phyloP scores from a whole-genome alignment of 2,113 vertebrate species.

The Labeo catla region DNA sequence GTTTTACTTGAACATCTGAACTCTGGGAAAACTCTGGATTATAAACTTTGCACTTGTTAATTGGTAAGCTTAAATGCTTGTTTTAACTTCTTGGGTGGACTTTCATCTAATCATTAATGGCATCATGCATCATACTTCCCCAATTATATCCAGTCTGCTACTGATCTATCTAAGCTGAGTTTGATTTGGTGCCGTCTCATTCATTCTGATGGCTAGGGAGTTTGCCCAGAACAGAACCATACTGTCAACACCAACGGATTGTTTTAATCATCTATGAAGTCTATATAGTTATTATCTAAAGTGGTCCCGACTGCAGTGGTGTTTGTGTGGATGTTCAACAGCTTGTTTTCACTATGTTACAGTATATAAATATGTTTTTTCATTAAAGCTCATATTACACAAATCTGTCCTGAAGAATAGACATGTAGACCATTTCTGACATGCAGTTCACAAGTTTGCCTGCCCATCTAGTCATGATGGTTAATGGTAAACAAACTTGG shows the following conservation, averaged over 20 bases:
- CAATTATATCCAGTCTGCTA: background rate
- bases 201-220: background rate
- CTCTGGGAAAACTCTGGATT: background rate
- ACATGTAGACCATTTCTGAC: background rate
- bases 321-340: background rate
- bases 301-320: background rate
- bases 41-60: background rate
- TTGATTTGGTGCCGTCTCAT: background rate
- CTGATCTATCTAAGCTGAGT: background rate
- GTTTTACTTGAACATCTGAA: background rate
- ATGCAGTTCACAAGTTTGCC: background rate
- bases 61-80: background rate
- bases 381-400: background rate
- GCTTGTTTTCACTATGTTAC: background rate
- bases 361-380: background rate
- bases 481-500: too few species aligned
- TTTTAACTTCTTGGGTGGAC: too few species aligned
- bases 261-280: background rate
- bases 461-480: too few species aligned
- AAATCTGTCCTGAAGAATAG: background rate
- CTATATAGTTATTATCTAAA: background rate
- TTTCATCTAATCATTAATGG: too few species aligned
- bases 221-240: background rate
- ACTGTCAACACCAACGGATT: too few species aligned
- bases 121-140: too few species aligned